These are phyloP conservation scores for Homarus gammarus DNA, from an alignment of 2,888 invertebrate genomes.

Conservation along the genomic window DNA sequence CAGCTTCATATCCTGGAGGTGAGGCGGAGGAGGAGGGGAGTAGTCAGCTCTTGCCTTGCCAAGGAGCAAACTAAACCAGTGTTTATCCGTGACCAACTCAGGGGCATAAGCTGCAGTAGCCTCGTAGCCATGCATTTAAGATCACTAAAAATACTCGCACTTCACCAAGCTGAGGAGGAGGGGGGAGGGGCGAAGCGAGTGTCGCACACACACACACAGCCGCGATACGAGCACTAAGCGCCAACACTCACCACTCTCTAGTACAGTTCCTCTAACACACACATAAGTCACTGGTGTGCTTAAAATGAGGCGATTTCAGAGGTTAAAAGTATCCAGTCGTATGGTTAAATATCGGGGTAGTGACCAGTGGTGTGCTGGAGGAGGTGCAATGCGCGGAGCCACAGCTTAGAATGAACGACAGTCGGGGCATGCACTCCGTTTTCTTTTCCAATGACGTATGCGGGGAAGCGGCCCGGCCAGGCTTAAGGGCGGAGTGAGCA, in stretches of 20 bases:
- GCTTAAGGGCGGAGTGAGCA: slow-evolving; percentile 3
- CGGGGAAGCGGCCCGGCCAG: neutral
- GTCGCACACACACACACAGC: neutral
- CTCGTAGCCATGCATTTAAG: slow-evolving; percentile 32
- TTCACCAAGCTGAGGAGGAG: neutral
- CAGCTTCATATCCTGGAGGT: slow-evolving; percentile 29
- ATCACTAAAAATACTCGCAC: neutral
- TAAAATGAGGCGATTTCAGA: too few species aligned
- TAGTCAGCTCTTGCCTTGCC: slow-evolving; percentile 4
- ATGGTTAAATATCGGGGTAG: neutral
- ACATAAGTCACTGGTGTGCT: neutral
- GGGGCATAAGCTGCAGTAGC: neutral
- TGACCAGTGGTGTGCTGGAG: neutral
- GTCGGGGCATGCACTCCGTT: slow-evolving; percentile 38
- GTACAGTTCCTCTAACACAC: neutral
- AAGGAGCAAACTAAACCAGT: slow-evolving; percentile 43
- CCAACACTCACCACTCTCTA: neutral
- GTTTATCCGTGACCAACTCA: slow-evolving; percentile 14
- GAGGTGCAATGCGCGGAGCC: neutral
- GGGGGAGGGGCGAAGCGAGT: neutral
- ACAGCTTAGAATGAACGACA: slow-evolving; percentile 13
- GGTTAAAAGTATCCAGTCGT: neutral
- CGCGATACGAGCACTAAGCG: neutral
- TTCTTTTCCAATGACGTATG: slow-evolving; percentile 26
- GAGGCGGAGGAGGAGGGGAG: neutral